Evolutionary conservation across 2,888 invertebrate species (phyloP).

Genomic region (Odontocerum albicorne): DNA sequence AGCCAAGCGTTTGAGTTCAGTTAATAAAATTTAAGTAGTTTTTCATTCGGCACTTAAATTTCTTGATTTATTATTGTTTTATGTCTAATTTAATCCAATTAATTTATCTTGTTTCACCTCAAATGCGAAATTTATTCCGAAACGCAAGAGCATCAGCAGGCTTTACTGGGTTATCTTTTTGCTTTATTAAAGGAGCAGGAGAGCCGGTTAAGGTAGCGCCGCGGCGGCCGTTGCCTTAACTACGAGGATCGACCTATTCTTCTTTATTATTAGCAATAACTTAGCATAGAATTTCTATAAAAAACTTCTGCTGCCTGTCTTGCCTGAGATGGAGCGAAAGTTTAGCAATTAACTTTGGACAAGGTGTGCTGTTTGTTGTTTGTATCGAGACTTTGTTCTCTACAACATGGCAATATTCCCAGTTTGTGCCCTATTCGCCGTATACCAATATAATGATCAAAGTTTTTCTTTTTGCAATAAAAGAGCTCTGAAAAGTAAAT

Average conservation of each 20-base stretch:
- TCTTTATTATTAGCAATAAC: slow-evolving; percentile 37
- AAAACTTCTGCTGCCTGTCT: slow-evolving; percentile 33
- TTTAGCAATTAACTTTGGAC: slow-evolving; percentile 37
- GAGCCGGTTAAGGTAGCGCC: slow-evolving; percentile 16
- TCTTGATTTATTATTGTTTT: not conserved
- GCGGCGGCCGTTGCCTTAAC: slow-evolving; percentile 20
- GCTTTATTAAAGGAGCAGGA: slow-evolving; percentile 31
- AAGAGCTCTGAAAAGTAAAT: slow-evolving; percentile 12
- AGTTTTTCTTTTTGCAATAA: slow-evolving; percentile 30
- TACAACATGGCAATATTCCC: slow-evolving; percentile 8
- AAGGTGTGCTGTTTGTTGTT: slow-evolving; percentile 30
- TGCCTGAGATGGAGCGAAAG: slow-evolving; percentile 24
- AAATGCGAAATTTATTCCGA: slow-evolving; percentile 24
- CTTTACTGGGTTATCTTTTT: slow-evolving; percentile 31
- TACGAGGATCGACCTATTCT: slow-evolving; percentile 32
- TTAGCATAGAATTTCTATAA: slow-evolving; percentile 37
- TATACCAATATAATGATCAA: slow-evolving; percentile 28
- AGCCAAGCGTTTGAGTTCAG: too few species aligned
- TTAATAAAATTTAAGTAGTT: not conserved
- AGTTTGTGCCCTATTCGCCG: slow-evolving; percentile 9
- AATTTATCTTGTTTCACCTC: slow-evolving; percentile 3
- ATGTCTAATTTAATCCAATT: slow-evolving; percentile 8
- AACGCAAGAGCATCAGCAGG: slow-evolving; percentile 3
- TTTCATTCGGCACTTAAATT: not conserved
- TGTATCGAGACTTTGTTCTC: slow-evolving; percentile 30